Conservation (phyloP, 2,797 vertebrate genomes). For the Neostethus bicornis region DNA sequence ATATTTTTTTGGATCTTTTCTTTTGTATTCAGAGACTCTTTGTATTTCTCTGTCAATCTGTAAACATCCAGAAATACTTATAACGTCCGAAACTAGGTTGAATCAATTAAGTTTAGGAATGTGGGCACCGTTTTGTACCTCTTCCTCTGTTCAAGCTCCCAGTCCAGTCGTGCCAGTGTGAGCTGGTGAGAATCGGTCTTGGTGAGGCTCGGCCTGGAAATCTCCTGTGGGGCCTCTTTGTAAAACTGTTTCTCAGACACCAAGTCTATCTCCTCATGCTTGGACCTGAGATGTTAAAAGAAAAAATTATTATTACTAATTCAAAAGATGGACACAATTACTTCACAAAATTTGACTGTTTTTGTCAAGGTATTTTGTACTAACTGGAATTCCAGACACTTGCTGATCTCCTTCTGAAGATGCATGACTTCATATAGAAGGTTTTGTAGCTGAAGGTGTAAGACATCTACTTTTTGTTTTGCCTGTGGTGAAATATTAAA, state of each 20-base stretch:
- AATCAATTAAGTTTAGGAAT: background rate
- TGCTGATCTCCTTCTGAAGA: constrained; percentile 98
- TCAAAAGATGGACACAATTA: background rate
- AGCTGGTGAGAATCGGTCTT: constrained; percentile 91
- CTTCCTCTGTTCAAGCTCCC: constrained; percentile 98
- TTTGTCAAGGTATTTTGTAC: constrained; percentile 44
- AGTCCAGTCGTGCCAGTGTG: constrained; percentile 93
- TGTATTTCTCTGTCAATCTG: constrained; percentile 95
- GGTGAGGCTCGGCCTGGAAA: constrained; percentile 89
- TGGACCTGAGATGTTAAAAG: constrained; percentile 85
- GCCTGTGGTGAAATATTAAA: too few species aligned
- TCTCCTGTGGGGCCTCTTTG: constrained; percentile 87
- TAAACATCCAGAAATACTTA: constrained; percentile 11
- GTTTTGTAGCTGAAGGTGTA: constrained; percentile 97
- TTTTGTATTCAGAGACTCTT: constrained; percentile 88
- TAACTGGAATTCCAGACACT: constrained; percentile 98
- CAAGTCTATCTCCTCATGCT: constrained; percentile 96
- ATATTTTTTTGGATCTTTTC: constrained; percentile 98
- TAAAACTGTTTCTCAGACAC: constrained; percentile 94
- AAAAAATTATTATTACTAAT: background rate
- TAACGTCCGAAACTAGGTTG: too few species aligned
- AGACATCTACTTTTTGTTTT: constrained; percentile 94
- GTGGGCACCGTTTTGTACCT: constrained; percentile 76
- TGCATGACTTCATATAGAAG: constrained; percentile 99
- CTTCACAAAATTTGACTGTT: background rate